phyloP scores from a whole-genome alignment of 2,113 vertebrate genomes.

The Clarias magur region DNA sequence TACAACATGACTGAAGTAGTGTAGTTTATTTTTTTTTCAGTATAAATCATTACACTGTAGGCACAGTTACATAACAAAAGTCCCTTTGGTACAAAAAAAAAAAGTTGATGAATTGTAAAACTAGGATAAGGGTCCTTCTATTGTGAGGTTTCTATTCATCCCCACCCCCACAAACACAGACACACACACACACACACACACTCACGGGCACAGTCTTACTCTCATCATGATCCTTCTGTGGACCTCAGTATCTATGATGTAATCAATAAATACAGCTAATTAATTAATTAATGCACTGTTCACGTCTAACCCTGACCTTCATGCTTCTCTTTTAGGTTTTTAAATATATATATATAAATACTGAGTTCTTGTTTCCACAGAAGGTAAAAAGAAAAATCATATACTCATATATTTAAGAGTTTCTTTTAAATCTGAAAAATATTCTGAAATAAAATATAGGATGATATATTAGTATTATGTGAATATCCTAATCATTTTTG shows the following conservation, averaged over 20 bases:
- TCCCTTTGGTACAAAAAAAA: background rate
- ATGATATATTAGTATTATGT: too few relatives aligned
- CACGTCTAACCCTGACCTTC: background rate
- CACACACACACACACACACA: conserved; percentile 13
- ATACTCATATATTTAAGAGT: background rate
- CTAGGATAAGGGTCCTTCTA: conserved; percentile 7
- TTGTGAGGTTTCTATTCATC: conserved; percentile 14
- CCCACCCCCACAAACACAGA: conserved; percentile 15
- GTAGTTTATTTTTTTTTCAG: too few relatives aligned
- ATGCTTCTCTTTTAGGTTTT: background rate
- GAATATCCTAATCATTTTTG: too few relatives aligned
- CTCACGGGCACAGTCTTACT: background rate
- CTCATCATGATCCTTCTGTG: background rate
- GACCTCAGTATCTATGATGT: background rate
- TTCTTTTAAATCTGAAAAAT: too few relatives aligned
- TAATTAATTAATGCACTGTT: background rate
- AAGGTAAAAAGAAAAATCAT: background rate
- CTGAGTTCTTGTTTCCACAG: background rate
- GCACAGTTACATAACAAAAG: conserved; percentile 24
- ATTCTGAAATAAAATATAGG: too few relatives aligned
- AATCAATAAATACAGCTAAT: background rate
- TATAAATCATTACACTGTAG: background rate
- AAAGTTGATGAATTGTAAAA: conserved; percentile 33
- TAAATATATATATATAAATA: too few relatives aligned
- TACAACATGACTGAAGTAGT: background rate